These are phyloP conservation scores for Eubasilissa splendida DNA, from an alignment of 2,888 invertebrate species.

Conservation along the genomic window DNA sequence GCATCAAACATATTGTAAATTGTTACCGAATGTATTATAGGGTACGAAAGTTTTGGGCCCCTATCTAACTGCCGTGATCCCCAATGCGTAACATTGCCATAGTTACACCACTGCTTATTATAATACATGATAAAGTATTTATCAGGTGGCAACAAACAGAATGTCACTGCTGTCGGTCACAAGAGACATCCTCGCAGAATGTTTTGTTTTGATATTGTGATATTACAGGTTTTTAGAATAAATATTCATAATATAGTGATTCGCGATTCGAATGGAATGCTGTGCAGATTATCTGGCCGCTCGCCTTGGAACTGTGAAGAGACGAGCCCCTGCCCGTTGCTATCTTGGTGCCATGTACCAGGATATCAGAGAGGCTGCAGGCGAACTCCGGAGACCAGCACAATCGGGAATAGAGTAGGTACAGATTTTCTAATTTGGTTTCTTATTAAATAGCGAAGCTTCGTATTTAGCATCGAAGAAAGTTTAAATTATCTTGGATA, in stretches of 20 bases:
- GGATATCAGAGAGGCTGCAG: background rate
- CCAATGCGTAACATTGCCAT: too few species aligned
- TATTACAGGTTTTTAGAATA: constrained; percentile 38
- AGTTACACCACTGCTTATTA: too few species aligned
- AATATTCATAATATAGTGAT: background rate
- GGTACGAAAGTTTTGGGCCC: too few species aligned
- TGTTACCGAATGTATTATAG: too few species aligned
- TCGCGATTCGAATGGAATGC: background rate
- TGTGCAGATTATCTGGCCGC: constrained; percentile 26
- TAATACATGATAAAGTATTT: background rate
- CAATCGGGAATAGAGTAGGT: too few species aligned
- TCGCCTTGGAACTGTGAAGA: constrained; percentile 26
- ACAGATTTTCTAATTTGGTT: too few species aligned
- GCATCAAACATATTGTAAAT: too few species aligned
- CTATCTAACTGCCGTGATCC: too few species aligned
- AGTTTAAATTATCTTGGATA: too few species aligned
- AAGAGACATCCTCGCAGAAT: background rate
- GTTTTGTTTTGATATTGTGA: constrained; percentile 17
- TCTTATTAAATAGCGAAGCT: too few species aligned
- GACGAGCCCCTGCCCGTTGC: constrained; percentile 21
- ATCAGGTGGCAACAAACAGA: background rate
- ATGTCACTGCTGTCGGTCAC: background rate
- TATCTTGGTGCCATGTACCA: background rate
- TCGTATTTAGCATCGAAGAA: too few species aligned
- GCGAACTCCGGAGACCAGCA: too few species aligned